Evolutionary conservation across 1,140 invertebrate species (phyloP), one percentile per base, ranked within the genome.

Genomic region (Eurosta solidaginis): DNA sequence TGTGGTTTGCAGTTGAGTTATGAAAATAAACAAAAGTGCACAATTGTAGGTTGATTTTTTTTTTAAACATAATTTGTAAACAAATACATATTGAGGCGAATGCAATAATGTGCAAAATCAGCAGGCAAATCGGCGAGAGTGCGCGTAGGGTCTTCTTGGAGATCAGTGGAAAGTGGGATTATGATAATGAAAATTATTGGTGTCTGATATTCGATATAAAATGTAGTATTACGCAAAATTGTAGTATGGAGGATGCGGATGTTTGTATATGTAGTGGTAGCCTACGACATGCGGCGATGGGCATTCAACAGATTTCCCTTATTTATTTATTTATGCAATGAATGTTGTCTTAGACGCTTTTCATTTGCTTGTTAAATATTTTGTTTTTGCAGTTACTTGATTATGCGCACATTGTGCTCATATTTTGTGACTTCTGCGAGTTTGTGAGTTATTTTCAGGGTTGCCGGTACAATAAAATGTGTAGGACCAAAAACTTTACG

Each of bases 301-400:
- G 59, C 59, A 33, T 42, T 40, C 9, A 68, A 22, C 33, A 40
- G 36, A 40, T 68, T 40, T 68, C 33, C n/a, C n/a, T 54, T 54
- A 25, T 40, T 68, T 68, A 68, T 68, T 68, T 68, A 68, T 68
- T 40, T 40, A 68, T 68, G 59, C 33, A 68, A 40, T 12, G 33
- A 40, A 20, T 68, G 33, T 40, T 68, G 59, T 68, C 36, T 14
- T 5, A 22, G 0, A 20, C 25, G 2, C 36, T 63, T 20, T 33
- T 20, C 20, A n/a, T 36, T 33, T 20, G 22, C 22, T 40, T 6
- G 20, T 40, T 22, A 12, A 9, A 40, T 10, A 10, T 29, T n/a
- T n/a, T n/a, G 6, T 20, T 68, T 1, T 20, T 42, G 29, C 5
- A 20, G 33, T 29, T 59, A 10, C 27, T 59, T 2, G 54, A 12